Evolutionary conservation across 2,113 vertebrate genomes (phyloP).

Genomic region (Paramormyrops kingsleyae): DNA sequence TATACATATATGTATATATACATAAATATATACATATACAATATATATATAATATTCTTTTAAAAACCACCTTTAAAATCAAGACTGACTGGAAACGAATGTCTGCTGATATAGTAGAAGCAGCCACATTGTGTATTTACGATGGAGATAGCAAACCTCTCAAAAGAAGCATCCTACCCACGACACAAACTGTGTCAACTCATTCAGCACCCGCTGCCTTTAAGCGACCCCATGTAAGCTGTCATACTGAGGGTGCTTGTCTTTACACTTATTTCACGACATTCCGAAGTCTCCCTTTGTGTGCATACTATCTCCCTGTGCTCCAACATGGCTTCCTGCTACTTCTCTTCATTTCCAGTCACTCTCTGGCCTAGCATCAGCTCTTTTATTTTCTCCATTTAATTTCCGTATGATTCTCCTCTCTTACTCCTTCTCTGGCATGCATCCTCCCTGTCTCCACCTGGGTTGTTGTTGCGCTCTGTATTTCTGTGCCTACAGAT

Average conservation of each 20-base stretch:
- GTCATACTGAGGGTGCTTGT: background rate
- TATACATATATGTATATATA: constrained; percentile 25
- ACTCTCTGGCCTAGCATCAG: constrained; percentile 66
- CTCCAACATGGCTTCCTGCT: constrained; percentile 13
- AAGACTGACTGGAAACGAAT: constrained; percentile 59
- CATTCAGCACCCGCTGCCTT: background rate
- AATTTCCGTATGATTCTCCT: constrained; percentile 27
- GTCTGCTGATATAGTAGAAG: constrained; percentile 1
- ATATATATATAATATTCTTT: constrained; percentile 30
- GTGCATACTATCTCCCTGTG: background rate
- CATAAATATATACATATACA: constrained; percentile 31
- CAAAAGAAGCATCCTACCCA: background rate
- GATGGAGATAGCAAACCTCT: background rate
- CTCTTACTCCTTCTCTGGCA: constrained; percentile 22
- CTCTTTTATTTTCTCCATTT: constrained; percentile 46
- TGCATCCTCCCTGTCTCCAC: constrained; percentile 55
- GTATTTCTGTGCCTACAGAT: constrained; percentile 31
- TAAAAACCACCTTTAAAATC: constrained; percentile 62
- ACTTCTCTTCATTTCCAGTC: constrained; percentile 49
- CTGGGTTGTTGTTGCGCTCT: constrained; percentile 58
- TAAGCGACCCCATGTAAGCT: background rate
- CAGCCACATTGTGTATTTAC: background rate
- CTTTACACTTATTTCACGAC: background rate
- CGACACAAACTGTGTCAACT: background rate
- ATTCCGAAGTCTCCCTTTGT: constrained; percentile 8